Base-by-base conservation (phyloP, 2,888 invertebrate genomes). In the Lagria hirta region DNA sequence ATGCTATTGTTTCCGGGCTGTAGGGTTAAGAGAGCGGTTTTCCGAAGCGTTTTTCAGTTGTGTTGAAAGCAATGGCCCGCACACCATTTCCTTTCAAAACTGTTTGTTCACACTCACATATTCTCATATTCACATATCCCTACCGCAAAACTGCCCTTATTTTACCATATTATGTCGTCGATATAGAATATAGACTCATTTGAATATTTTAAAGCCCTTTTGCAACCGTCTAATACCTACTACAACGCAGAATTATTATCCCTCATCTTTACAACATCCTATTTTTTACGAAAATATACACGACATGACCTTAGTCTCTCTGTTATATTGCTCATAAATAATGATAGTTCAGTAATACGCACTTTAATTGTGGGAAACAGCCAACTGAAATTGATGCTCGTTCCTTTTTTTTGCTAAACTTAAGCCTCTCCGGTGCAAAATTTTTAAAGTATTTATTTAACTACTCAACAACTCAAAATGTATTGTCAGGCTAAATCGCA, bases 31-130 rank as follows among this genome's bases (percentile, higher is more conserved):
- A 55, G 56, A 55, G 64, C 65, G 65, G 62, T 65, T 66, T 54
- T 60, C 56, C 57, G 57, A 57, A 59, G 56, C 57, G 62, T 55
- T 58, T n/a, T 54, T 60, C 56, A 58, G 57, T 58, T 60, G 56
- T 57, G 62, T 55, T 58, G 59, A 61, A 65, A 61, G 67, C 68
- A 69, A 69, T 69, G 69, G 66, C 62, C 66, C 64, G 68, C 66
- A 67, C 68, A 52, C 68, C 69, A 70, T 70, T 69, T 65, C 62
- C 61, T 62, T 51, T 51, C 57, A 66, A 68, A 66, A 68, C 65
- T 60, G 62, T 66, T 66, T n/a, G 59, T 61, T 64, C 64, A 67
- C 68, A 66, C 66, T 65, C 67, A 65, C 64, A 66, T 60, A 57
- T 63, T 62, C 58, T 55, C 63, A 64, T 65, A 63, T 68, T 66